A percentile compares a stretch with the other conserved stretches of the same genome.
phyloP scores from a whole-genome alignment of 2,113 vertebrate species.

The Indicator indicator region DNA sequence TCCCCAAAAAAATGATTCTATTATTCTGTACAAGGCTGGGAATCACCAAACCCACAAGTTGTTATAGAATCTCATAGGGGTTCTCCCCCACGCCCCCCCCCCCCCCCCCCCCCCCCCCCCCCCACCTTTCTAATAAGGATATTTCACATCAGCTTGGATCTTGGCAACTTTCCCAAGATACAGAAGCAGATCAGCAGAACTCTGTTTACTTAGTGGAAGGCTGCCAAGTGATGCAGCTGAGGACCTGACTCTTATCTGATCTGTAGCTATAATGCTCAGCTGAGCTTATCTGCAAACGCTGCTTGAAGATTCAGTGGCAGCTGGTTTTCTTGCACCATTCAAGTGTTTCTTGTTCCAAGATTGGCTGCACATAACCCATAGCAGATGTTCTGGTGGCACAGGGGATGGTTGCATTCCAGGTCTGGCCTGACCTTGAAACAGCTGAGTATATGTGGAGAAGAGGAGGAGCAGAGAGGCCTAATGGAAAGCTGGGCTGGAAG shows the following conservation, averaged over 20 bases:
- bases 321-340: neutral
- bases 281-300: neutral
- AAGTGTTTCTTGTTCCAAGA: neutral
- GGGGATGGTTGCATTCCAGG: neutral
- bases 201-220: neutral
- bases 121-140: neutral
- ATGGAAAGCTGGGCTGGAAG: neutral
- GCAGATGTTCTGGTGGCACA: neutral
- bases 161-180: neutral
- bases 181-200: conserved; percentile 3
- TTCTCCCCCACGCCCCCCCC: fast-evolving
- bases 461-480: neutral
- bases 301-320: neutral
- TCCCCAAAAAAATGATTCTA: no score
- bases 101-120: no score
- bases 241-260: neutral
- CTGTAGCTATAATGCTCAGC: neutral
- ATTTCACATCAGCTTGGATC: neutral
- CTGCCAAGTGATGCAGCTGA: neutral
- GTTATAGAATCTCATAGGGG: neutral
- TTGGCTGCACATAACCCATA: neutral
- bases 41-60: neutral
- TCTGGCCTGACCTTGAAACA: neutral
- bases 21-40: neutral
- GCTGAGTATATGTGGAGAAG: neutral